These are phyloP conservation scores for Thamnophis sirtalis DNA, from an alignment of 2,113 vertebrate species.

Conservation along the genomic window DNA sequence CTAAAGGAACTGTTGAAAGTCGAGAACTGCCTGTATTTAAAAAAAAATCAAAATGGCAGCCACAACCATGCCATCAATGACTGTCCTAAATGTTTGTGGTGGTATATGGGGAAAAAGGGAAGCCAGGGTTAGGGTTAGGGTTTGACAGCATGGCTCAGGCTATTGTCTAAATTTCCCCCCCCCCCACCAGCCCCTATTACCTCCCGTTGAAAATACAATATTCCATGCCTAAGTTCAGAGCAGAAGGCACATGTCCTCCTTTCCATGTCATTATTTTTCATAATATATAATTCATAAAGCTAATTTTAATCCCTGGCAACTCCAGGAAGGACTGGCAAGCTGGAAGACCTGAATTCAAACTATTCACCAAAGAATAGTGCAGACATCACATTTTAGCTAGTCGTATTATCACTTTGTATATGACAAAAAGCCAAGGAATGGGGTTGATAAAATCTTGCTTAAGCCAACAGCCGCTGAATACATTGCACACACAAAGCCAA, in stretches of 20 bases:
- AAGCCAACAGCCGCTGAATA: not conserved
- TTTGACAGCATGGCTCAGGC: not conserved
- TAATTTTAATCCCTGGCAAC: not conserved
- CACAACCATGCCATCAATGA: not conserved
- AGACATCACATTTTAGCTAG: not conserved
- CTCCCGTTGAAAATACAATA: not conserved
- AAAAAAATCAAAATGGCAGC: not conserved
- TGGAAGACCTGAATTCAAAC: not conserved
- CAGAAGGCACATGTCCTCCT: not conserved
- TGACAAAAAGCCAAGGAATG: not conserved
- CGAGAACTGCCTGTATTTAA: not conserved
- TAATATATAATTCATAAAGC: not conserved
- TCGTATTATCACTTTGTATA: not conserved
- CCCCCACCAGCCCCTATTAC: not conserved
- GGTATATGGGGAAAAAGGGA: not conserved
- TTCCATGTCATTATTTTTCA: not conserved
- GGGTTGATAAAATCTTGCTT: not conserved
- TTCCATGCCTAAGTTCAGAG: not conserved
- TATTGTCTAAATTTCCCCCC: not conserved
- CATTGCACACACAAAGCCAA: not conserved
- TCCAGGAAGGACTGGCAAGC: not conserved
- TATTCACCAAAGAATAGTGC: not conserved
- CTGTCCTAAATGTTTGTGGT: not conserved
- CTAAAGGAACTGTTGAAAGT: no score
- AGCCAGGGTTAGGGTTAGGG: not conserved